Evolutionary conservation across 2,797 vertebrate genomes (phyloP).

Genomic region (Zenarchopterus dispar): DNA sequence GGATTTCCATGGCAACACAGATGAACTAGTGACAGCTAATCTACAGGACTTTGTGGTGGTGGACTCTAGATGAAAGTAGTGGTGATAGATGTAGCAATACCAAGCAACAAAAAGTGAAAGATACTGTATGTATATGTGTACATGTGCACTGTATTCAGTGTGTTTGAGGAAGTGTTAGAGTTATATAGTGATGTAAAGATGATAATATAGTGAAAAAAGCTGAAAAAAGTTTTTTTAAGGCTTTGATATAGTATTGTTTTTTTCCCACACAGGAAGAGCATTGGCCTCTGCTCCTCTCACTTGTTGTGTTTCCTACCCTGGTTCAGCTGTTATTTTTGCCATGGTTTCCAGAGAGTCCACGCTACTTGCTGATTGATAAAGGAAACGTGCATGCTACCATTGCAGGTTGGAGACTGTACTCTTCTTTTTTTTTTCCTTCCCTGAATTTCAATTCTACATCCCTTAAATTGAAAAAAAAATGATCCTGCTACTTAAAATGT

Average conservation of each 20-base stretch:
- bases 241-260: not conserved
- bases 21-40: no score
- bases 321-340: conserved; percentile 88
- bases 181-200: no score
- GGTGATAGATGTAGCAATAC: no score
- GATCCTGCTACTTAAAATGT: not conserved
- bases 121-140: no score
- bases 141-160: no score
- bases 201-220: no score
- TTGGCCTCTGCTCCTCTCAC: conserved; percentile 89
- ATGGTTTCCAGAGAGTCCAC: conserved; percentile 93
- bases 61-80: no score
- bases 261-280: conserved; percentile 83
- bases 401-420: conserved; percentile 75
- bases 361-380: conserved; percentile 91
- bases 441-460: not conserved
- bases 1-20: no score
- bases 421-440: not conserved
- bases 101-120: no score
- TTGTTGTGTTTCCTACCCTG: conserved; percentile 83
- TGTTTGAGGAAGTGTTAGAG: no score
- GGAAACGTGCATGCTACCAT: conserved; percentile 82
- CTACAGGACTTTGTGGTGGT: no score
- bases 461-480: not conserved
- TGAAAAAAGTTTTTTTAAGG: no score